phyloP scores from a whole-genome alignment of 1,140 invertebrate species.

The Procambarus clarkii region DNA sequence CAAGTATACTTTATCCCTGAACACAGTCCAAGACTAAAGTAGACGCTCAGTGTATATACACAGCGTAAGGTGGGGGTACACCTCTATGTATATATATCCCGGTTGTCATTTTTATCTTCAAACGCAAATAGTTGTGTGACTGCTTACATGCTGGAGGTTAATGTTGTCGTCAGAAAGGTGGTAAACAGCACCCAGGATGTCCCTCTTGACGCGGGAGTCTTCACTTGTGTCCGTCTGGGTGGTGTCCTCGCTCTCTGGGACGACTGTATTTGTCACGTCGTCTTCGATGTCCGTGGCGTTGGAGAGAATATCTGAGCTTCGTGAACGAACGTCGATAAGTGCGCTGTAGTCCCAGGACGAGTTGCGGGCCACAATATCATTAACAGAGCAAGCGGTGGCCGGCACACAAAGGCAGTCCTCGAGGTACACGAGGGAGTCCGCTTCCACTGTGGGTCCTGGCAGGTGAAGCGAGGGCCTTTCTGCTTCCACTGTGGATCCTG shows the following conservation, averaged over 20 bases:
- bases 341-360: conserved; percentile 23
- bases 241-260: not conserved
- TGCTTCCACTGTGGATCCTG: not conserved
- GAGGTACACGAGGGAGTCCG: conserved; percentile 28
- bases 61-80: too few species aligned
- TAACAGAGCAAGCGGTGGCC: conserved; percentile 25
- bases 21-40: too few species aligned
- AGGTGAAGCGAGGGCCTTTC: not conserved
- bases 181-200: not conserved
- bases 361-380: conserved; percentile 53
- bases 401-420: conserved; percentile 69
- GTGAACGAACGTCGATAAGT: not conserved
- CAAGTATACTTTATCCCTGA: too few species aligned
- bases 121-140: too few species aligned
- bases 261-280: not conserved
- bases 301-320: not conserved
- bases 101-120: too few species aligned
- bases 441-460: not conserved
- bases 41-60: too few species aligned
- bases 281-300: not conserved
- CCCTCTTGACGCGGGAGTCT: not conserved
- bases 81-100: too few species aligned
- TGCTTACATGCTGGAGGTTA: not conserved
- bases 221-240: not conserved
- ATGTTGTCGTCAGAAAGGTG: not conserved